Evolutionary conservation across 2,113 vertebrate genomes (phyloP).

Genomic region (Tetraodon nigroviridis): DNA sequence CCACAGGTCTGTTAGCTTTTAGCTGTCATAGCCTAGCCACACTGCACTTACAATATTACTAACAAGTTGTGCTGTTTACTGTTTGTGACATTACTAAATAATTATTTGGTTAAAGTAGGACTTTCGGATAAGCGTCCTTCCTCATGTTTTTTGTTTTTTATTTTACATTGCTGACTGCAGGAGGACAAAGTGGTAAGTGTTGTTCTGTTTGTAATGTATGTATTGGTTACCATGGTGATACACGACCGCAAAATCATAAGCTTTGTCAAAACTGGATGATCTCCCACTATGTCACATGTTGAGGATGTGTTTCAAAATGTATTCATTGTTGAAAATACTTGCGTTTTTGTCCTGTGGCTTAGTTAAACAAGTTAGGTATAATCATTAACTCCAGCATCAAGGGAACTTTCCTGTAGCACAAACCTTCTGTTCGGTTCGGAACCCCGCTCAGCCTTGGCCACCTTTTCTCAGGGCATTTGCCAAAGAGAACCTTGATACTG

Average conservation of each 20-base stretch:
- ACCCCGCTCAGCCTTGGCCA: conserved; percentile 51
- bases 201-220: background rate
- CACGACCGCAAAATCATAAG: background rate
- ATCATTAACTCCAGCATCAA: too few relatives aligned
- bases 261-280: too few relatives aligned
- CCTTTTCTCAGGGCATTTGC: conserved; percentile 41
- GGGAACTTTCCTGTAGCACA: background rate
- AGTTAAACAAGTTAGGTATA: too few relatives aligned
- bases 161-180: conserved; percentile 56
- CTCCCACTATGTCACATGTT: too few relatives aligned
- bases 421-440: conserved; percentile 47
- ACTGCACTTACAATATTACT: too few relatives aligned
- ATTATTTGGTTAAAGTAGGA: background rate
- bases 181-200: conserved; percentile 73
- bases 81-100: background rate
- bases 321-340: too few relatives aligned
- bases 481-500: conserved; percentile 59
- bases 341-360: too few relatives aligned
- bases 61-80: background rate
- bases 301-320: too few relatives aligned
- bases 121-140: conserved; percentile 34
- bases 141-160: conserved; percentile 45
- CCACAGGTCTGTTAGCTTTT: too few relatives aligned
- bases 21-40: too few relatives aligned
- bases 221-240: background rate